Conservation (phyloP, 2,888 invertebrate species). For the Pterostichus madidus region DNA sequence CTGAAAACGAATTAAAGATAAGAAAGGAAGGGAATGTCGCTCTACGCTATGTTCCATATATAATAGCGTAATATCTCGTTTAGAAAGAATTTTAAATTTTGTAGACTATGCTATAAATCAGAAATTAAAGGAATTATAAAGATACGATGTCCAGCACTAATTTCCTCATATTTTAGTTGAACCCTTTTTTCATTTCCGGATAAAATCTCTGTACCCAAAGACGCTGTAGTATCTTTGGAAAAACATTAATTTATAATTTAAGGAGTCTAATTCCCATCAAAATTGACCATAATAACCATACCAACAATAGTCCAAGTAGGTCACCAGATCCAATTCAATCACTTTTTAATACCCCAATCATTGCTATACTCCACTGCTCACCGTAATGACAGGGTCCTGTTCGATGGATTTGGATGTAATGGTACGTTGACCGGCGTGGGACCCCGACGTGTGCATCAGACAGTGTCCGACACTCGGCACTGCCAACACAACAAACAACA, state of each 20-base stretch:
- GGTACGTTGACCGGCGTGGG: constrained; percentile 35
- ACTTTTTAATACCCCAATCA: constrained; percentile 1
- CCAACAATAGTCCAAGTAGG: constrained; percentile 3
- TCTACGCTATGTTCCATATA: no score
- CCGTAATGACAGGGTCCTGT: constrained; percentile 10
- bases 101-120: no score
- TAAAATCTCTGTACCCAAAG: no score
- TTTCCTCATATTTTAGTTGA: no score
- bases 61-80: no score
- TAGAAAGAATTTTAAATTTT: no score
- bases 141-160: no score
- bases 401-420: constrained; percentile 7
- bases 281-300: background rate
- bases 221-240: no score
- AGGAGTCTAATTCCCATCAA: background rate
- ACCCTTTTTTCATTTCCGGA: no score
- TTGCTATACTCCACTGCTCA: constrained; percentile 3
- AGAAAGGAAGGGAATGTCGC: no score
- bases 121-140: no score
- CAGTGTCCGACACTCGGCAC: background rate
- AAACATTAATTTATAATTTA: background rate
- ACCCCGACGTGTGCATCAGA: constrained; percentile 34
- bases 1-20: no score
- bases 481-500: background rate
- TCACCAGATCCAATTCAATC: constrained; percentile 19